These are phyloP conservation scores for Gambusia yucatana DNA, from an alignment of 2,797 vertebrate genomes.

Conservation along the genomic window DNA sequence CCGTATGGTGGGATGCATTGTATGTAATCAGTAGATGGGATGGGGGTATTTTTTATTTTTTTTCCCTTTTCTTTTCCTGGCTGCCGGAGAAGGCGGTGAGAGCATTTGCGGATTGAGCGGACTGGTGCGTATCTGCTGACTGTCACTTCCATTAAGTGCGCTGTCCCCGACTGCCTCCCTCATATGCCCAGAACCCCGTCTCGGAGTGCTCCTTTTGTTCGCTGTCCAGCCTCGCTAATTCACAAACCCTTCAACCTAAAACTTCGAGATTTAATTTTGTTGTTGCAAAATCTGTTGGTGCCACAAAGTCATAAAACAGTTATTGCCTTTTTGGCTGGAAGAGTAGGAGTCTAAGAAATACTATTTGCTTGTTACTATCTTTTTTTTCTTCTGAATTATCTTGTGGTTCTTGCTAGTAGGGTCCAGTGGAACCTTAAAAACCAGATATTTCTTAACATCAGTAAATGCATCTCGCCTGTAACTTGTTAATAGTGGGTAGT, in stretches of 20 bases:
- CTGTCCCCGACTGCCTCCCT: constrained; percentile 58
- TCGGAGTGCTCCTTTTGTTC: constrained; percentile 60
- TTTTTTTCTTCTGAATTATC: background rate
- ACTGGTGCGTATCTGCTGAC: constrained; percentile 69
- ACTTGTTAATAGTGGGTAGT: background rate
- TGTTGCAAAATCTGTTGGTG: constrained; percentile 23
- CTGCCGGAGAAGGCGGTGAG: constrained; percentile 35
- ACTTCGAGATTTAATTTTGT: constrained; percentile 26
- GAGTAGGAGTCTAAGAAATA: background rate
- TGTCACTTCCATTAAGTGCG: constrained; percentile 75
- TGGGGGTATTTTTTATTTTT: constrained; percentile 4
- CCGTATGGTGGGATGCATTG: constrained; percentile 56
- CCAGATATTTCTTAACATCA: background rate
- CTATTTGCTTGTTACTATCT: background rate
- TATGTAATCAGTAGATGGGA: constrained; percentile 66
- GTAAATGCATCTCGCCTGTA: background rate
- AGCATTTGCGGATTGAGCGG: constrained; percentile 45
- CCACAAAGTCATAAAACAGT: background rate
- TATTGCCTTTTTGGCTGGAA: background rate
- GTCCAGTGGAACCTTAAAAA: background rate
- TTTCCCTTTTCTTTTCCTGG: constrained; percentile 40
- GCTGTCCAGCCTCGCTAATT: constrained; percentile 51
- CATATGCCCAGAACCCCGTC: constrained; percentile 44
- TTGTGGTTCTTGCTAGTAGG: too few relatives aligned
- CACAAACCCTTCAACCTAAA: constrained; percentile 33